Evolutionary conservation across 2,797 vertebrate genomes (phyloP), one percentile per base, ranked within the genome.

Genomic region (Taenioides sp.): DNA sequence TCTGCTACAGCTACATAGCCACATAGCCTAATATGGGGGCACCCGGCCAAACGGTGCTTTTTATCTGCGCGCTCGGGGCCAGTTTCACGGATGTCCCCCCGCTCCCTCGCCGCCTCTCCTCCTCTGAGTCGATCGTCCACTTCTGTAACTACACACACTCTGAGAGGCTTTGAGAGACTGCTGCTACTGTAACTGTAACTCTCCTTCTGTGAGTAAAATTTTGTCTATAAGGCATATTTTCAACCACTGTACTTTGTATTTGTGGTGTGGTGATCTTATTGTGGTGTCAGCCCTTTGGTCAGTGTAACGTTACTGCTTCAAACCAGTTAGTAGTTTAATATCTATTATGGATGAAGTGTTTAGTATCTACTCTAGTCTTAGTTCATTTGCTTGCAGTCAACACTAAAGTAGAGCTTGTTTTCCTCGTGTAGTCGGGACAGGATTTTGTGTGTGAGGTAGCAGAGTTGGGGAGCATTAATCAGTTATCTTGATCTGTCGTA

Each of bases 21-120:
- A 86, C 77, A 84, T 89, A 75, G 76, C 93, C 93, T 92, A 93
- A 94, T 94, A 94, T 92, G 93, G 93, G 93, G 92, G 86, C 84
- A 79, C 85, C 86, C 76, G 18, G 75, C 62, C 71, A 80, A 72
- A 67, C 59, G 57, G 7, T 43, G 69, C 68, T 55, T n/a, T 73
- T 70, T 79, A 64, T 80, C 50, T 69, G 75, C 80, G 54, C 61
- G 73, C 75, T 77, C 61, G 70, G 34, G 23, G 65, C 67, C 67
- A 54, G 49, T 69, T 75, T 73, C 47, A 65, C 67, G 69, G 55
- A 66, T 81, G 49, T 69, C 55, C 65, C n/a, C 70, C 72, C 55
- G 72, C 71, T 70, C 58, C 75, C 68, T 77, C 75, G 9, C 76
- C 17, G 70, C 34, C 50, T 67, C 73, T 52, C 66, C 28, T 58